These are phyloP conservation scores for Fragum whitleyi DNA, from an alignment of 2,888 invertebrate genomes.

Conservation along the genomic window DNA sequence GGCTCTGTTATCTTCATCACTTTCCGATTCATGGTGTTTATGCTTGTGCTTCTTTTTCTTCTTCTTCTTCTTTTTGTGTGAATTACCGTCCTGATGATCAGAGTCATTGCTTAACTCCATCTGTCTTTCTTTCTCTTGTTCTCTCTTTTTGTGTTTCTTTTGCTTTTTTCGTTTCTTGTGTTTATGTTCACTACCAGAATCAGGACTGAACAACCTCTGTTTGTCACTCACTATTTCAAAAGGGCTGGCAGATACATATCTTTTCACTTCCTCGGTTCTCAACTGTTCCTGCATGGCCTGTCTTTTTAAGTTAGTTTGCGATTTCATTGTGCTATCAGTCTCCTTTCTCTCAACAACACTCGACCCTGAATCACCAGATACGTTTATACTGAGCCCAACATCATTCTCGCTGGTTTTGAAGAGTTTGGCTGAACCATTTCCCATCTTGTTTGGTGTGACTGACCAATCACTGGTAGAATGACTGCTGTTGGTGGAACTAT, in stretches of 20 bases:
- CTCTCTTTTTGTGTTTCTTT: slow-evolving; percentile 66
- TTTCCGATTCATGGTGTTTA: slow-evolving; percentile 47
- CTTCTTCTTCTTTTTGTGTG: slow-evolving; percentile 75
- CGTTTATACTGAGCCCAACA: not conserved
- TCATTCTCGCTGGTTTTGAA: not conserved
- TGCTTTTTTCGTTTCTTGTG: slow-evolving; percentile 76
- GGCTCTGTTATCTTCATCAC: slow-evolving; percentile 49
- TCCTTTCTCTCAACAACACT: slow-evolving; percentile 31
- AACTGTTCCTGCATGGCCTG: slow-evolving; percentile 39
- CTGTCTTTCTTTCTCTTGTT: slow-evolving; percentile 59
- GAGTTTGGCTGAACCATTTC: not conserved
- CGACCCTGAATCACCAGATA: slow-evolving; percentile 23
- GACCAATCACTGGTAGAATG: slow-evolving; percentile 85
- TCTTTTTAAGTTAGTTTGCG: slow-evolving; percentile 35
- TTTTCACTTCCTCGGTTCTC: slow-evolving; percentile 26
- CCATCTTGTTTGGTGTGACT: slow-evolving; percentile 61
- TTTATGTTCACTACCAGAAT: slow-evolving; percentile 42
- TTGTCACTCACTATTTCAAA: slow-evolving; percentile 41
- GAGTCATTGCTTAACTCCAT: slow-evolving; percentile 14
- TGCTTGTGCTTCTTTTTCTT: slow-evolving; percentile 68
- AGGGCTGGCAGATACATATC: slow-evolving; percentile 32
- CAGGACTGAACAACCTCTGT: slow-evolving; percentile 34
- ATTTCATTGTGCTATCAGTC: not conserved
- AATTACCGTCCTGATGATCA: slow-evolving; percentile 28
- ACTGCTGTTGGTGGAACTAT: slow-evolving; percentile 75